Conservation (phyloP, 1,140 invertebrate species). For the Neelides sp. region DNA sequence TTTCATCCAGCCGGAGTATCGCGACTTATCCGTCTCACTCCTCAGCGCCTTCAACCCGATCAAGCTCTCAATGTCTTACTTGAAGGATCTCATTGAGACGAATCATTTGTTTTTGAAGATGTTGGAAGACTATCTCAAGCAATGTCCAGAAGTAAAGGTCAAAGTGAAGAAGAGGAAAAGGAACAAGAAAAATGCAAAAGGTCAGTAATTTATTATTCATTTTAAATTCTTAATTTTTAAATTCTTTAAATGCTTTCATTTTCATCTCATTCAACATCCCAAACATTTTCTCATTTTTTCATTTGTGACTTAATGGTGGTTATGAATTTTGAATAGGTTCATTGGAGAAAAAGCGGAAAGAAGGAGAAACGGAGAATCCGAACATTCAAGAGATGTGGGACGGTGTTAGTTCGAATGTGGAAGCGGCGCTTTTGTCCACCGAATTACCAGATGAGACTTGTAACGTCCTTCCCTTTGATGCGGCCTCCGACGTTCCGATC, state of each 20-base stretch:
- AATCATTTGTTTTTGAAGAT: conserved; percentile 85
- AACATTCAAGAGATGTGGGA: conserved; percentile 57
- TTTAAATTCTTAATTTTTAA: too few species aligned
- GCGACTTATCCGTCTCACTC: conserved; percentile 71
- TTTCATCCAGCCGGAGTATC: conserved; percentile 87
- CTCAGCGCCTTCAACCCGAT: conserved; percentile 68
- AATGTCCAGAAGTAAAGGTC: conserved; percentile 51
- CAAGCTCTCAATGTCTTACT: conserved; percentile 76
- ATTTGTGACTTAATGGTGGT: too few species aligned
- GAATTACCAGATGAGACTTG: conserved; percentile 34
- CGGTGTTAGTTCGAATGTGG: conserved; percentile 52
- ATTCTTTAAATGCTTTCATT: too few species aligned
- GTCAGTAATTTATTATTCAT: too few species aligned
- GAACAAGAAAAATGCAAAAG: too few species aligned
- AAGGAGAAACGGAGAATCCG: too few species aligned
- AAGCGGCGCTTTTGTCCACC: conserved; percentile 44
- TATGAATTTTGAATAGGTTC: too few species aligned
- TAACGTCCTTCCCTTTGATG: conserved; percentile 70
- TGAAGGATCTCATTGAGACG: conserved; percentile 76
- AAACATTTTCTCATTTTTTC: too few species aligned
- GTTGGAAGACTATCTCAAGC: conserved; percentile 65
- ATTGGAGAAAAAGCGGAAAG: too few species aligned
- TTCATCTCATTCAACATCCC: too few species aligned
- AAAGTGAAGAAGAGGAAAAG: conserved; percentile 44
- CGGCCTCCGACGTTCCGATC: conserved; percentile 61